A percentile compares a stretch with the other conserved stretches of the same genome.
Evolutionary conservation across 2,888 invertebrate genomes (phyloP).

Genomic region (Eilema depressum): DNA sequence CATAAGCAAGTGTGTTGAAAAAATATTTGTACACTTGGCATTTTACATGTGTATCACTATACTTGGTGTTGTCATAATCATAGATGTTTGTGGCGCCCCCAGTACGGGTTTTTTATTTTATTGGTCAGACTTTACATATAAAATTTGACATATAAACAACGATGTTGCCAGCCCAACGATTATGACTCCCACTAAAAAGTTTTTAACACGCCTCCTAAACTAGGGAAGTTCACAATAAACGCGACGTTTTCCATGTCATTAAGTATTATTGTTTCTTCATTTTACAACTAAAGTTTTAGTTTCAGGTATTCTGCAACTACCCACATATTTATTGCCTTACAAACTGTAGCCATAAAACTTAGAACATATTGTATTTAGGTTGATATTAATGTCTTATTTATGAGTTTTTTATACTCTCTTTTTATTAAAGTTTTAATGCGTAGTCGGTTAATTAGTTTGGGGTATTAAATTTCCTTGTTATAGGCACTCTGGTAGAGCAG

Average conservation of each 20-base stretch:
- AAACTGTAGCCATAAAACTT: constrained; percentile 40
- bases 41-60: too few relatives aligned
- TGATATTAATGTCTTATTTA: constrained; percentile 69
- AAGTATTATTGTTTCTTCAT: constrained; percentile 38
- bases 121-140: too few relatives aligned
- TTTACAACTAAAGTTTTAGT: constrained; percentile 34
- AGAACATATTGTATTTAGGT: constrained; percentile 26
- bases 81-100: too few relatives aligned
- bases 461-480: constrained; percentile 69
- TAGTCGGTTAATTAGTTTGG: constrained; percentile 78
- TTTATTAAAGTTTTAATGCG: constrained; percentile 78
- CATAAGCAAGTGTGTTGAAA: too few relatives aligned
- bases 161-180: constrained; percentile 18
- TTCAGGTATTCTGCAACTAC: constrained; percentile 36
- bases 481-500: constrained; percentile 54
- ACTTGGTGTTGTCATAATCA: too few relatives aligned
- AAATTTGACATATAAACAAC: constrained; percentile 7
- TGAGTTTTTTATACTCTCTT: constrained; percentile 56
- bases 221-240: constrained; percentile 43
- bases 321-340: constrained; percentile 38
- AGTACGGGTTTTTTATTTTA: too few relatives aligned
- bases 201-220: constrained; percentile 37
- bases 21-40: too few relatives aligned
- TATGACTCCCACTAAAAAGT: constrained; percentile 30
- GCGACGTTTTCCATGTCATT: constrained; percentile 43